Percentiles rank a stretch among this genome's conserved stretches.
These are phyloP conservation scores for Phortica variegata DNA, from an alignment of 1,140 invertebrate species.

Conservation along the genomic window DNA sequence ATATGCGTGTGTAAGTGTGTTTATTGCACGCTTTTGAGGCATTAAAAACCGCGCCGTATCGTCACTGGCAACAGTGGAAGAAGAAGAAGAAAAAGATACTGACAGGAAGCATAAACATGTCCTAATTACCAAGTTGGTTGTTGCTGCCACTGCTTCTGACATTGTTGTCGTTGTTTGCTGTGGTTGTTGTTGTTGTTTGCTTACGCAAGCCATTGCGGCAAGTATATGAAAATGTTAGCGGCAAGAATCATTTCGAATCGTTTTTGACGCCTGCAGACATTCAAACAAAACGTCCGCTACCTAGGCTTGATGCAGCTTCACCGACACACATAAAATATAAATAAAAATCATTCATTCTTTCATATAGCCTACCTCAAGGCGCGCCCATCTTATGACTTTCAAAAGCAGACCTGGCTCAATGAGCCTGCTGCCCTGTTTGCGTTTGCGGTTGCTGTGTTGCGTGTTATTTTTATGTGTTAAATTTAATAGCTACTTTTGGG, in stretches of 20 bases:
- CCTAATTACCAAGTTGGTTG: constrained; percentile 36
- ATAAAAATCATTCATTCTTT: constrained; percentile 48
- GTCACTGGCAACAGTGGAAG: too few species aligned
- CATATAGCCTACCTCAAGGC: constrained; percentile 18
- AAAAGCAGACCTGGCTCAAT: too few species aligned
- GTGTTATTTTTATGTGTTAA: constrained; percentile 39
- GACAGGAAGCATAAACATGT: constrained; percentile 39
- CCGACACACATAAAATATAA: constrained; percentile 52
- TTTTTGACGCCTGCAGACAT: too few species aligned
- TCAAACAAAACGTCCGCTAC: too few species aligned
- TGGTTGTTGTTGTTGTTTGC: neutral
- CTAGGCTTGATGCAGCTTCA: too few species aligned
- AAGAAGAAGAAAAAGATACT: neutral
- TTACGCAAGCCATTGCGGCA: neutral
- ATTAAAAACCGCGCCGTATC: too few species aligned
- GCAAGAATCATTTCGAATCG: too few species aligned
- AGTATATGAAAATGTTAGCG: neutral
- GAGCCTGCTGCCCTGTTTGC: constrained; percentile 7
- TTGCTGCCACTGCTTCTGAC: neutral
- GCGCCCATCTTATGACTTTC: neutral
- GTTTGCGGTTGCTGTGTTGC: constrained; percentile 20
- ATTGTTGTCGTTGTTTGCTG: too few species aligned
- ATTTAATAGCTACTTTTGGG: constrained; percentile 53
- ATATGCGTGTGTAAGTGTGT: too few species aligned
- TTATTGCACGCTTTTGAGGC: too few species aligned